Percentiles rank a stretch among this genome's conserved stretches.
Evolutionary conservation across 2,113 vertebrate genomes (phyloP).

Genomic region (Echinops telfairi): DNA sequence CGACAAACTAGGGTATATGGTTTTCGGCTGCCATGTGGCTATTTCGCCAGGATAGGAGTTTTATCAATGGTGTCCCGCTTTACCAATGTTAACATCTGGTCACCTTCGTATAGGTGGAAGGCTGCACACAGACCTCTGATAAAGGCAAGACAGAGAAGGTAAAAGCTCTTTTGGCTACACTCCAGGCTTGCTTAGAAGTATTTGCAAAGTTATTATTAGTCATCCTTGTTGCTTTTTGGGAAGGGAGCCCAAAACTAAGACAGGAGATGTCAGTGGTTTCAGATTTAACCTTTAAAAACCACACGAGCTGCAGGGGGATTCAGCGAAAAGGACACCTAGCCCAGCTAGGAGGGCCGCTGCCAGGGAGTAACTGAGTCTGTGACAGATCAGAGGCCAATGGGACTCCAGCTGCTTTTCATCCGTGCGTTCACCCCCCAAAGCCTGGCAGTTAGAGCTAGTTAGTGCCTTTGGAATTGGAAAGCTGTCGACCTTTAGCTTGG

Average conservation of each 20-base stretch:
- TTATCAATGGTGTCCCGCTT: too few relatives aligned
- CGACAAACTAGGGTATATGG: too few relatives aligned
- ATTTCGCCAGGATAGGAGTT: too few relatives aligned
- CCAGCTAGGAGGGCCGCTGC: background rate
- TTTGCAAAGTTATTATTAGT: slow-evolving; percentile 57
- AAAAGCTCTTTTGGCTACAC: slow-evolving; percentile 27
- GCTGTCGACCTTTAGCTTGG: slow-evolving; percentile 79
- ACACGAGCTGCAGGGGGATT: background rate
- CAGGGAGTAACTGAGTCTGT: slow-evolving; percentile 61
- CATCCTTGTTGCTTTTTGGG: slow-evolving; percentile 63
- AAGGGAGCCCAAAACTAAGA: slow-evolving; percentile 29
- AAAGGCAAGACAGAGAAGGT: background rate
- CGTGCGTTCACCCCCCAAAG: slow-evolving; percentile 19
- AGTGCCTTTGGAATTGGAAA: slow-evolving; percentile 72
- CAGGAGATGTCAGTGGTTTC: slow-evolving; percentile 65
- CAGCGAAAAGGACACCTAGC: slow-evolving; percentile 63
- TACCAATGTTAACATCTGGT: too few relatives aligned
- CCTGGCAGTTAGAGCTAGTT: slow-evolving; percentile 73
- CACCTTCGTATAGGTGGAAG: background rate
- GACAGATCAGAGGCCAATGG: slow-evolving; percentile 57
- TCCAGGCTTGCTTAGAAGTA: slow-evolving; percentile 27
- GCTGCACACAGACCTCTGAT: background rate
- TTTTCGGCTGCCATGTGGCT: too few relatives aligned
- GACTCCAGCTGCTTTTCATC: slow-evolving; percentile 72
- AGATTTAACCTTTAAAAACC: slow-evolving; percentile 72